Evolutionary conservation across 2,113 vertebrate genomes (phyloP), one percentile per base, ranked within the genome.

Genomic region (Sorex fumeus): DNA sequence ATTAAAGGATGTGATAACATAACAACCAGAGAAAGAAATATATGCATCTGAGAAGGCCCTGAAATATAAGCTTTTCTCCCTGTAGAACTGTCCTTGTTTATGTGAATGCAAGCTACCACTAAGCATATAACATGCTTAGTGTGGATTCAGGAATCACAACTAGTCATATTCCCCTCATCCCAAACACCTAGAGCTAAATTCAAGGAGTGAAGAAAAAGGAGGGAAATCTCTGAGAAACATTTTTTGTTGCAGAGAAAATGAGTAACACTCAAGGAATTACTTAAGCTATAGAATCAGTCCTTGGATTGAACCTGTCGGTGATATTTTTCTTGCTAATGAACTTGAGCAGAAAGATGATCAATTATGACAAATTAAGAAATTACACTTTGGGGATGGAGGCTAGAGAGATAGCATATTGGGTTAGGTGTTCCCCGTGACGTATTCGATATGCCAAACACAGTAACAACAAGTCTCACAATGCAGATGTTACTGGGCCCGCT

Each of bases 361-460:
- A 67, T 87, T 90, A 86, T 19, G 74, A 91, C 23, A 91, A 67
- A 76, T 71, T 27, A 87, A 91, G 64, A 89, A 82, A 40, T 91
- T 79, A 66, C 25, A 75, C 89, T 91, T 60, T 60, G 57, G 19
- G 18, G 57, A 9, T 50, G 47, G 47, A 50, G 18, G 57, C 19
- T 23, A 21, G 57, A 60, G 57, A 60, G 57, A 21, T 60, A 60
- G 57, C 23, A 60, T 16, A 60, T 60, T 60, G 19, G 57, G 57
- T 60, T 19, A 60, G 57, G 21, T 21, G 21, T n/a, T n/a, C n/a
- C n/a, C n/a, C n/a, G n/a, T n/a, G n/a, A n/a, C n/a, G n/a, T n/a
- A n/a, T n/a, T n/a, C n/a, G n/a, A n/a, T n/a, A n/a, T n/a, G n/a
- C n/a, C n/a, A n/a, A n/a, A n/a, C n/a, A n/a, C n/a, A n/a, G n/a